Percentiles rank a stretch among this genome's conserved stretches.
Conservation (phyloP, 2,888 invertebrate genomes). For the Heteropelma amictum region DNA sequence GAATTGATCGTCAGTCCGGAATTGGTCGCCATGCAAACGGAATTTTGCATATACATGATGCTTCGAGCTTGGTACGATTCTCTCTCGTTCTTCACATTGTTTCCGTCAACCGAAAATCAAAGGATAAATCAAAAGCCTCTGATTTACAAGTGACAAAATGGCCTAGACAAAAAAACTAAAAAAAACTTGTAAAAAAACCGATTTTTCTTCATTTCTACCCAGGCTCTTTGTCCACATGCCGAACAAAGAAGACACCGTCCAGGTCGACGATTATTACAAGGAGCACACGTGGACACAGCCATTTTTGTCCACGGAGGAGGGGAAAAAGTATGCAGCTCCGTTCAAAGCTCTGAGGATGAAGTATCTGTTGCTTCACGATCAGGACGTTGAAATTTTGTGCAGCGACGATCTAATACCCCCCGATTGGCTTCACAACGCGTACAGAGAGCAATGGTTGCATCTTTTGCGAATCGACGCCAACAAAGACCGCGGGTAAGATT, state of each 20-base stretch:
- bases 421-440: slow-evolving; percentile 83
- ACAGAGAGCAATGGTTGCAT: slow-evolving; percentile 85
- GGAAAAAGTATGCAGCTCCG: slow-evolving; percentile 81
- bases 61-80: slow-evolving; percentile 82
- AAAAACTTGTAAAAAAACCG: not conserved
- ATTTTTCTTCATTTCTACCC: slow-evolving; percentile 7
- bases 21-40: slow-evolving; percentile 87
- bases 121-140: too few species aligned
- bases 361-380: slow-evolving; percentile 84
- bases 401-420: slow-evolving; percentile 85
- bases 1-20: slow-evolving; percentile 82
- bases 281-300: slow-evolving; percentile 76
- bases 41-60: slow-evolving; percentile 86
- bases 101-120: too few species aligned
- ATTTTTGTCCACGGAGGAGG: slow-evolving; percentile 82
- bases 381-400: slow-evolving; percentile 84
- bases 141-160: too few species aligned
- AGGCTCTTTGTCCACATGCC: slow-evolving; percentile 72
- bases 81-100: too few species aligned
- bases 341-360: slow-evolving; percentile 84
- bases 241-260: slow-evolving; percentile 64
- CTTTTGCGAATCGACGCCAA: slow-evolving; percentile 85
- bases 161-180: too few species aligned
- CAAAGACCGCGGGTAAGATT: slow-evolving; percentile 83
- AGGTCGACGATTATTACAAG: slow-evolving; percentile 72